Conservation (phyloP, 2,888 invertebrate genomes). For the Scelioninae gen. 2 region DNA sequence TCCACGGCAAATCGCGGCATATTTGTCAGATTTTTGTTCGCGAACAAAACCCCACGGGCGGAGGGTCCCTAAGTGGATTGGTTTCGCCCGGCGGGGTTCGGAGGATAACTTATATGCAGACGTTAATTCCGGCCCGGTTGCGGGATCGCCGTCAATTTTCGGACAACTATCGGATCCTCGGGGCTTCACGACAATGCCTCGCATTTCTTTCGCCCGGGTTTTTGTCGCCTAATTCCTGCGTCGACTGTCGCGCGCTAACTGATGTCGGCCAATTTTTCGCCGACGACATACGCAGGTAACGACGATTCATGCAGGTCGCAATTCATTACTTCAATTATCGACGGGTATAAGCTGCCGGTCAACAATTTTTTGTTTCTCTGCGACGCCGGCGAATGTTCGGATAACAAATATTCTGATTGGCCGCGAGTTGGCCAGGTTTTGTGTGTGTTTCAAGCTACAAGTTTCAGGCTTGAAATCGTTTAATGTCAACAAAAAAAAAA, state of each 20-base stretch:
- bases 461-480: too few species aligned
- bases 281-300: too few species aligned
- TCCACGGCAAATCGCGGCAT: slow-evolving; percentile 74
- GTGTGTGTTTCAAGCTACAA: too few species aligned
- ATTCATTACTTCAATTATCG: too few species aligned
- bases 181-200: slow-evolving; percentile 38
- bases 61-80: slow-evolving; percentile 72
- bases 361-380: too few species aligned
- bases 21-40: slow-evolving; percentile 75
- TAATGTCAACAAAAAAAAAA: too few species aligned
- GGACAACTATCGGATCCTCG: slow-evolving; percentile 50
- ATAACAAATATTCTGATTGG: too few species aligned
- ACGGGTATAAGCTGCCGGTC: too few species aligned
- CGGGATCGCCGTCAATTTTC: slow-evolving; percentile 58
- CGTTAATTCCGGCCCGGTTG: slow-evolving; percentile 61
- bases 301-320: too few species aligned
- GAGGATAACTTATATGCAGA: slow-evolving; percentile 64
- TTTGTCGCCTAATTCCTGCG: slow-evolving; percentile 28
- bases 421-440: too few species aligned
- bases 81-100: slow-evolving; percentile 65
- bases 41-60: slow-evolving; percentile 70
- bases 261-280: too few species aligned
- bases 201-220: slow-evolving; percentile 16
- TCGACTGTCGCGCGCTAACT: slow-evolving; percentile 9
- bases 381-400: too few species aligned